Conservation (phyloP, 2,797 vertebrate genomes). For the Acipenser ruthenus region DNA sequence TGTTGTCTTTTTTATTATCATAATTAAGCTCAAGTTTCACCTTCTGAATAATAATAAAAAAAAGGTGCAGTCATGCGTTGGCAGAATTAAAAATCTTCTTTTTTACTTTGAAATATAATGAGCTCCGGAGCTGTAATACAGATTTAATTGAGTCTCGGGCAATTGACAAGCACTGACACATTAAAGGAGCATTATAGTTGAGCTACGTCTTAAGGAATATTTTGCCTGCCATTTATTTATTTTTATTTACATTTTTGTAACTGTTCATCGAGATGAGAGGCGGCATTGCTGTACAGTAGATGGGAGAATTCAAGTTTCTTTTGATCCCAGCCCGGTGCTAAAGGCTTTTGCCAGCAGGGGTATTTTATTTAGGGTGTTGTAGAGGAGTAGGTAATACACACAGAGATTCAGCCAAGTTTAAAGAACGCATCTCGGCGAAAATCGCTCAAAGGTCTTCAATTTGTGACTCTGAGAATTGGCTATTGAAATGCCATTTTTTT, state of each 20-base stretch:
- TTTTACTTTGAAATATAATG: neutral
- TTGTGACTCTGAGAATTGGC: no score
- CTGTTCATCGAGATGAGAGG: neutral
- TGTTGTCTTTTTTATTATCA: neutral
- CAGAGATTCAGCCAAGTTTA: no score
- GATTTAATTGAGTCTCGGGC: neutral
- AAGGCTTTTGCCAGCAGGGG: neutral
- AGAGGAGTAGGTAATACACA: neutral
- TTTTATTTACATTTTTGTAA: constrained; percentile 2
- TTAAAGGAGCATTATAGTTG: neutral
- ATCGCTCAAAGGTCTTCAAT: no score
- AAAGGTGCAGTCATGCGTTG: neutral
- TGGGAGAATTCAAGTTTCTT: neutral
- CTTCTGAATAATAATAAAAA: neutral
- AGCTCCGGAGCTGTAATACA: neutral
- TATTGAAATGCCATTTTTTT: no score
- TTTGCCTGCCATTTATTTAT: neutral
- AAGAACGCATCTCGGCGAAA: no score
- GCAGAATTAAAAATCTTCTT: neutral
- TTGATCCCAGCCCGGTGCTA: neutral
- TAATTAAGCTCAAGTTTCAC: neutral
- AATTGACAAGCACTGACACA: neutral
- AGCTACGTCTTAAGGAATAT: constrained; percentile 1
- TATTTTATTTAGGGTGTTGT: neutral
- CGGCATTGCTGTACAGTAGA: neutral